phyloP scores from a whole-genome alignment of 1,140 invertebrate species.

The Euglossa dilemma region DNA sequence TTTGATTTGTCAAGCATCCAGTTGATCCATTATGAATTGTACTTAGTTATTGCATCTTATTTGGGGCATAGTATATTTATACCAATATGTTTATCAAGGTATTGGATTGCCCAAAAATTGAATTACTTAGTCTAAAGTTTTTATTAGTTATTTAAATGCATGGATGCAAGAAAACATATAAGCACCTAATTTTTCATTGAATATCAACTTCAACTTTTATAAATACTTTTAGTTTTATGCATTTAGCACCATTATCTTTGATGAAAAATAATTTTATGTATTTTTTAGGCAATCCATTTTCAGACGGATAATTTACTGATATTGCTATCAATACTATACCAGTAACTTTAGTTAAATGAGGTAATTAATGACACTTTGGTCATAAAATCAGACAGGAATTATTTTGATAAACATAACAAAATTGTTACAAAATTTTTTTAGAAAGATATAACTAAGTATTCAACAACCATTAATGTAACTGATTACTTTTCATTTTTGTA shows the following conservation, averaged over 20 bases:
- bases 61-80: constrained; percentile 58
- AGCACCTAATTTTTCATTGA: constrained; percentile 72
- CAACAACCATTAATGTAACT: constrained; percentile 64
- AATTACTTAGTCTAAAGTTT: constrained; percentile 54
- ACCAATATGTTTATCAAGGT: constrained; percentile 60
- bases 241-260: constrained; percentile 77
- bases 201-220: constrained; percentile 72
- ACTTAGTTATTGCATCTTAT: constrained; percentile 76
- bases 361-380: constrained; percentile 76
- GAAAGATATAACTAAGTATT: constrained; percentile 56
- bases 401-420: constrained; percentile 66
- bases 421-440: constrained; percentile 50
- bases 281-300: constrained; percentile 77
- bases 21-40: constrained; percentile 72
- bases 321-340: constrained; percentile 71
- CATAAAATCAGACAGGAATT: constrained; percentile 70
- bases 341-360: constrained; percentile 80
- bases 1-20: constrained; percentile 72
- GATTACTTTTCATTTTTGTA: constrained; percentile 62
- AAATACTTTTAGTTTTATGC: constrained; percentile 75
- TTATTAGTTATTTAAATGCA: constrained; percentile 57
- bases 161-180: constrained; percentile 72
- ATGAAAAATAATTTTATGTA: constrained; percentile 75
- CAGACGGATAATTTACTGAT: constrained; percentile 78
- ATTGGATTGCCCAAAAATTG: constrained; percentile 76